A percentile compares a stretch with the other conserved stretches of the same genome.
Evolutionary conservation across 2,888 invertebrate species (phyloP).

Genomic region (Neoitamus cyanurus): DNA sequence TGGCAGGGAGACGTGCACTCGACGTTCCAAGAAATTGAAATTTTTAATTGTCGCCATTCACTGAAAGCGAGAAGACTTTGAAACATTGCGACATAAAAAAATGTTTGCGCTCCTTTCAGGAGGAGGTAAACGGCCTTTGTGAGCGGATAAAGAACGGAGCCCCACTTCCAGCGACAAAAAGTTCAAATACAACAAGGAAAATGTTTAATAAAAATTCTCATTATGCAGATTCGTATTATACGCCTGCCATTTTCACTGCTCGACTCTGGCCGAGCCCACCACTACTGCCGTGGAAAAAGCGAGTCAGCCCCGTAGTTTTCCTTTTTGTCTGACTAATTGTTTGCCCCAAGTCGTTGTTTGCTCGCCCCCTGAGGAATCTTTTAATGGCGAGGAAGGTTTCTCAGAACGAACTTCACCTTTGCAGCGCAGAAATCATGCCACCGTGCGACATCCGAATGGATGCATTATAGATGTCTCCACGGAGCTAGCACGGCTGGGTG

Average conservation of each 20-base stretch:
- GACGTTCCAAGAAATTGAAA: conserved; percentile 37
- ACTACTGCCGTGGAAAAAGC: conserved; percentile 1
- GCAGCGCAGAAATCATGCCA: conserved; percentile 24
- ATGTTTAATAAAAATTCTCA: conserved; percentile 53
- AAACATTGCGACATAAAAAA: conserved; percentile 20
- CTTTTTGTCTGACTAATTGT: conserved; percentile 45
- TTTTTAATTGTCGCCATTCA: conserved; percentile 44
- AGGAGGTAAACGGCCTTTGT: conserved; percentile 32
- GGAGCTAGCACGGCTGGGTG: neutral
- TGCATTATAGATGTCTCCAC: conserved; percentile 37
- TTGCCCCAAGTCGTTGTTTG: conserved; percentile 43
- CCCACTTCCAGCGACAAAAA: conserved; percentile 33
- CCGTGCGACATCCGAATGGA: conserved; percentile 33
- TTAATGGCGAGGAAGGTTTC: conserved; percentile 27
- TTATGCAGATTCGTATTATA: conserved; percentile 52
- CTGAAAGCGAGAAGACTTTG: neutral
- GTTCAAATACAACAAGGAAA: conserved; percentile 50
- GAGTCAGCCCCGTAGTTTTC: conserved; percentile 22
- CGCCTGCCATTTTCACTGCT: conserved; percentile 47
- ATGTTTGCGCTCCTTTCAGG: conserved; percentile 11
- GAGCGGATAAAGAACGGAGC: neutral
- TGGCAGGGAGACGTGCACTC: neutral
- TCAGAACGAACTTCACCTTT: conserved; percentile 43
- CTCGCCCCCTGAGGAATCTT: conserved; percentile 30
- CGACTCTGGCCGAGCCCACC: conserved; percentile 10